phyloP scores from a whole-genome alignment of 2,888 invertebrate genomes.

The Iselma pallidipennis region DNA sequence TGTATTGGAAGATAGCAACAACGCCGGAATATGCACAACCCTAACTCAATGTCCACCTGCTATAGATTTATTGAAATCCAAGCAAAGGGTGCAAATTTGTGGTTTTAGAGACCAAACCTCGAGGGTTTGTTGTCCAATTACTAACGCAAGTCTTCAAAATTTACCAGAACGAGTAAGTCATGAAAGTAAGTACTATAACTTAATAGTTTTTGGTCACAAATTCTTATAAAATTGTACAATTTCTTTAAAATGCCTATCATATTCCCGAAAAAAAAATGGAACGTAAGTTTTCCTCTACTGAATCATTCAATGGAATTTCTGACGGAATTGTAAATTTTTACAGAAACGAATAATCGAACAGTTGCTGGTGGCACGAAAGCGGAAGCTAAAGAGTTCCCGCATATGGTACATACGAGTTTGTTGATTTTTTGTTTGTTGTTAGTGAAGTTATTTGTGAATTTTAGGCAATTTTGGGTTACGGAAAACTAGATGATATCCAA shows the following conservation, averaged over 20 bases:
- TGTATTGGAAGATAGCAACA: too few species aligned
- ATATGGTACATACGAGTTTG: conserved; percentile 9
- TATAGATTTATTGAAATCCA: background rate
- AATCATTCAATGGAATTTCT: too few species aligned
- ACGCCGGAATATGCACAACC: background rate
- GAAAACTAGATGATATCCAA: conserved; percentile 8
- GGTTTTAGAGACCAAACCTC: background rate
- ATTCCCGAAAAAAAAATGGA: too few species aligned
- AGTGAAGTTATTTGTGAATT: background rate
- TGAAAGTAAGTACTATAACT: conserved; percentile 9
- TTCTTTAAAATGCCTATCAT: too few species aligned
- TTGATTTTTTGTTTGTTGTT: background rate
- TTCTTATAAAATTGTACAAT: too few species aligned
- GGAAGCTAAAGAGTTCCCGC: conserved; percentile 8
- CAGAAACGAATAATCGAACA: too few species aligned
- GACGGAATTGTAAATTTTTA: too few species aligned
- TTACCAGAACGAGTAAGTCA: background rate
- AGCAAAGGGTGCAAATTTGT: background rate
- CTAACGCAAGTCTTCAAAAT: background rate
- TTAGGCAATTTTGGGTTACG: background rate
- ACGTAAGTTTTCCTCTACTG: too few species aligned
- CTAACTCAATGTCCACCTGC: background rate
- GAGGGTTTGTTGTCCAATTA: conserved; percentile 1
- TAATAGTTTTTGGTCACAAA: too few species aligned
- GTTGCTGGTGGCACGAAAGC: too few species aligned